Evolutionary conservation across 2,113 vertebrate species (phyloP).

Genomic region (Thamnophis sirtalis): DNA sequence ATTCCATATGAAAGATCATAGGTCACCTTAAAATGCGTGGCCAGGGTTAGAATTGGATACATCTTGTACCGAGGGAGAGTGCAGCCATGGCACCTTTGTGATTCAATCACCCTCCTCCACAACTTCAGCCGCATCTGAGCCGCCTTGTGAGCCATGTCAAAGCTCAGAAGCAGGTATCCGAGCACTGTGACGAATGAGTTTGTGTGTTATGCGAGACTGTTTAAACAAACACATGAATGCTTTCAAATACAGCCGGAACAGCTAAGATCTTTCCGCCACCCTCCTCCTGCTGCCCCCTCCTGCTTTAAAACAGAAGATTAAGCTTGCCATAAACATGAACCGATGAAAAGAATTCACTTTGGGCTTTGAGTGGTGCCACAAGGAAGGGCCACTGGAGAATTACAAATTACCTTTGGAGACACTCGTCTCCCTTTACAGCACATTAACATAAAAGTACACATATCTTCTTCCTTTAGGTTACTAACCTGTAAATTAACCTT

Average conservation of each 20-base stretch:
- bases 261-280: conserved; percentile 56
- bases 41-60: neutral
- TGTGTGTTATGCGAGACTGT: conserved; percentile 63
- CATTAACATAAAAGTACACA: conserved; percentile 73
- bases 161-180: conserved; percentile 63
- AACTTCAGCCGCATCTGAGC: conserved; percentile 18
- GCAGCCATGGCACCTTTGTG: neutral
- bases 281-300: neutral
- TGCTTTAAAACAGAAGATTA: conserved; percentile 73
- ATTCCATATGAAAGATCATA: neutral
- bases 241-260: conserved; percentile 62
- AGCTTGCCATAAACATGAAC: conserved; percentile 76
- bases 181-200: conserved; percentile 68
- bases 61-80: neutral
- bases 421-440: conserved; percentile 72
- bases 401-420: conserved; percentile 78
- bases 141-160: conserved; percentile 19
- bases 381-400: conserved; percentile 71
- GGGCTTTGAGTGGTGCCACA: conserved; percentile 72
- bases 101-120: conserved; percentile 44
- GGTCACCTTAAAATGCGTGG: neutral
- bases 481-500: conserved; percentile 83
- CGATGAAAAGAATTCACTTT: conserved; percentile 75
- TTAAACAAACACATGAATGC: conserved; percentile 72
- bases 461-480: conserved; percentile 82